A percentile compares a stretch with the other conserved stretches of the same genome.
Conservation (phyloP, 2,797 vertebrate genomes). For the Megaceryle alcyon region DNA sequence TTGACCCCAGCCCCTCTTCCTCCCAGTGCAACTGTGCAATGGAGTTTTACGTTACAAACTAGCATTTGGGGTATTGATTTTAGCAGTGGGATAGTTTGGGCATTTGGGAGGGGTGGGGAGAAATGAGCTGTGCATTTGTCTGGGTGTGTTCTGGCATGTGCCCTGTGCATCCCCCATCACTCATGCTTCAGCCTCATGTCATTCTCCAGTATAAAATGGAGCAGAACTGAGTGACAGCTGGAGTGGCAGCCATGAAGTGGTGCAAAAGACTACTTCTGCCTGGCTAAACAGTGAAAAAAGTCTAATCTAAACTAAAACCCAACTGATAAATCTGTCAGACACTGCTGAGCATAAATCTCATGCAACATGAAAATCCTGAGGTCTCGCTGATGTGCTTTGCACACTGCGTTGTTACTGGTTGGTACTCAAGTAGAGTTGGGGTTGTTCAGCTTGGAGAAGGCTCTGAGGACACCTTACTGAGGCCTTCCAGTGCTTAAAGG, state of each 20-base stretch:
- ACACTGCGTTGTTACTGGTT: neutral
- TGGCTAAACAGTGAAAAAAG: neutral
- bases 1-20: neutral
- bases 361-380: neutral
- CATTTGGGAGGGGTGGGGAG: neutral
- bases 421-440: neutral
- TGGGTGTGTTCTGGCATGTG: neutral
- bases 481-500: neutral
- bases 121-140: neutral
- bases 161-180: neutral
- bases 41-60: neutral
- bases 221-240: neutral
- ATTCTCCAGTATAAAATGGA: neutral
- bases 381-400: neutral
- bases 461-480: neutral
- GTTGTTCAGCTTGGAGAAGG: neutral
- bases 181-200: neutral
- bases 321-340: neutral
- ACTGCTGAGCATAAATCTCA: accelerated
- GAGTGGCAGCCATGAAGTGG: neutral
- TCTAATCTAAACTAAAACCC: neutral
- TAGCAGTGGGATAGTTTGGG: neutral
- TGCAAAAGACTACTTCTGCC: neutral
- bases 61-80: neutral
- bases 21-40: neutral